Percentiles rank a stretch among this genome's conserved stretches.
These are phyloP conservation scores for Manis pentadactyla DNA, from an alignment of 2,797 vertebrate species.

Conservation along the genomic window DNA sequence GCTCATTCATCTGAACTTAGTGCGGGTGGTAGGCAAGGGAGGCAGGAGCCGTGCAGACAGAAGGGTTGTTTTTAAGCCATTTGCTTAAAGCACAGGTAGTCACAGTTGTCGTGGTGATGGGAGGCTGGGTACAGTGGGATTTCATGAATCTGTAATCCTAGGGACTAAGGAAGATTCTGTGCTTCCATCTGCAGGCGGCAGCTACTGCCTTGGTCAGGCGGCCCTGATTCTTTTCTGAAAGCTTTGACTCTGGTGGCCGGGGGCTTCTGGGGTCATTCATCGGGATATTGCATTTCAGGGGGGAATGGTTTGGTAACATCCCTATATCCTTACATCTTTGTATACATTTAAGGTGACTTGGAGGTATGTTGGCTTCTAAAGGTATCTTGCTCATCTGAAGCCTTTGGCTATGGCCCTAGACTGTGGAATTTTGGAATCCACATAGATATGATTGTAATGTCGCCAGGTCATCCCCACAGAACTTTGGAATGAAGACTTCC, in stretches of 20 bases:
- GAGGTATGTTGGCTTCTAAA: neutral
- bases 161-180: neutral
- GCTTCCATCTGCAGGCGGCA: neutral
- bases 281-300: neutral
- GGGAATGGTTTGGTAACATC: neutral
- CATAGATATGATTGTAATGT: neutral
- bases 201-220: neutral
- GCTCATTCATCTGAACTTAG: neutral
- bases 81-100: neutral
- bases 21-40: neutral
- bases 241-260: neutral
- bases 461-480: neutral
- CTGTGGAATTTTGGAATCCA: neutral
- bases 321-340: neutral
- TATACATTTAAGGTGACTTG: fast-evolving
- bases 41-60: neutral
- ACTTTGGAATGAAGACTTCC: neutral
- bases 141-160: neutral
- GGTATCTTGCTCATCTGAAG: fast-evolving
- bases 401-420: neutral
- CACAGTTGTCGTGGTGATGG: neutral
- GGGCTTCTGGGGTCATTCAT: neutral
- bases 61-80: neutral
- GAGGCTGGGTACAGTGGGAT: neutral
- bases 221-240: neutral